Base-by-base conservation (phyloP, 1,140 invertebrate genomes). In the Ctenoplectra terminalis region DNA sequence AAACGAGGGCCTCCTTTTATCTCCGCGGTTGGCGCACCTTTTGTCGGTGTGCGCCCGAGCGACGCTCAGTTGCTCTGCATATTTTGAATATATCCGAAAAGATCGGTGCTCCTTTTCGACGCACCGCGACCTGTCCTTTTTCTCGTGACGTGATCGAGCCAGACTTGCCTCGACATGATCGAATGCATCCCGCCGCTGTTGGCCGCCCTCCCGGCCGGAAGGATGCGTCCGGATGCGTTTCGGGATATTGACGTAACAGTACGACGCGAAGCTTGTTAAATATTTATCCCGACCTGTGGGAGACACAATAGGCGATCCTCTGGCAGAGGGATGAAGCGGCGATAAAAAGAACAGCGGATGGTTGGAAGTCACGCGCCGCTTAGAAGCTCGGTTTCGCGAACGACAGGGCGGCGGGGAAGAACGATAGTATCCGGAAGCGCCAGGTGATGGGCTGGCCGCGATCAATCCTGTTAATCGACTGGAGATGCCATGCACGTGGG, bases 21-120 rank as follows among this genome's bases (percentile, higher is more conserved):
- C 46, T 79, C 50, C n/a, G 79, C 80, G 82, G 81, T 46, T 63
- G 52, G 63, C 72, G 72, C 48, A 63, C 15, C 85, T 87, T 84
- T 90, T 90, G 90, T 89, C 85, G 58, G 58, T 71, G 82, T 72
- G 46, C 83, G 83, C 67, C 84, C 89, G 84, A 86, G 83, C 88
- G 75, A 52, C 67, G n/a, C 75, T 75, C 66, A 54, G 64, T 60
- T 81, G 73, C 74, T 90, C 84, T 89, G 89, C 89, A 90, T 90
- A 88, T 90, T 90, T 84, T 80, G 77, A 84, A 87, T 89, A 56
- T 86, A 72, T 77, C 40, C 37, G 34, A 64, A 80, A 73, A 69
- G 71, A 85, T 79, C 78, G 63, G 64, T 37, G 60, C 58, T 52
- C 48, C 56, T 56, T 76, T 66, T 54, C 34, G 69, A 20, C 46